phyloP scores from a whole-genome alignment of 2,888 invertebrate genomes.

The Euplagia quadripunctaria region DNA sequence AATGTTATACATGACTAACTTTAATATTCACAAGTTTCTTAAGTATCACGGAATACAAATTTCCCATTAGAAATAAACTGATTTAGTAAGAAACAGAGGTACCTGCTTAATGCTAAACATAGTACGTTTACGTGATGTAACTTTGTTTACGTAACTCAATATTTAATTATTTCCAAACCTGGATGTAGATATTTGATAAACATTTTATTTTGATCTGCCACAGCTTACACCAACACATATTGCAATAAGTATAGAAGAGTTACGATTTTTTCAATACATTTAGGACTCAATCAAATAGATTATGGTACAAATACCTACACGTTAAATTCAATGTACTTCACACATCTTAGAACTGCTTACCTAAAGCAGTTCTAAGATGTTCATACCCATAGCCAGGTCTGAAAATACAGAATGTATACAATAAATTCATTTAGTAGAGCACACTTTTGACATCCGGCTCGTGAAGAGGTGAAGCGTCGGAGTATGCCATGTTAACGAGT shows the following conservation, averaged over 20 bases:
- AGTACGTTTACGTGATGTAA: constrained; percentile 35
- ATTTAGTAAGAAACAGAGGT: constrained; percentile 46
- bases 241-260: neutral
- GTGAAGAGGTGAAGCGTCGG: constrained; percentile 44
- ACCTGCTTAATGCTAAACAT: constrained; percentile 32
- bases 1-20: constrained; percentile 35
- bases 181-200: constrained; percentile 20
- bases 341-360: no score
- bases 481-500: constrained; percentile 53
- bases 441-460: constrained; percentile 63
- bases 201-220: neutral
- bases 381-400: neutral
- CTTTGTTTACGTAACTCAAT: constrained; percentile 30
- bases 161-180: constrained; percentile 24
- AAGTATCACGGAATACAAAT: constrained; percentile 53
- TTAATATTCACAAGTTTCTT: constrained; percentile 48
- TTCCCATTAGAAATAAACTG: constrained; percentile 38
- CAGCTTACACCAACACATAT: neutral
- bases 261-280: neutral
- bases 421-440: constrained; percentile 26
- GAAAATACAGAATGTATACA: constrained; percentile 23
- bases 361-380: neutral
- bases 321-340: neutral
- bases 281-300: neutral
- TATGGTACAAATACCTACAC: neutral